Conservation (phyloP, 2,113 vertebrate species). For the Gymnocephalus cernua region DNA sequence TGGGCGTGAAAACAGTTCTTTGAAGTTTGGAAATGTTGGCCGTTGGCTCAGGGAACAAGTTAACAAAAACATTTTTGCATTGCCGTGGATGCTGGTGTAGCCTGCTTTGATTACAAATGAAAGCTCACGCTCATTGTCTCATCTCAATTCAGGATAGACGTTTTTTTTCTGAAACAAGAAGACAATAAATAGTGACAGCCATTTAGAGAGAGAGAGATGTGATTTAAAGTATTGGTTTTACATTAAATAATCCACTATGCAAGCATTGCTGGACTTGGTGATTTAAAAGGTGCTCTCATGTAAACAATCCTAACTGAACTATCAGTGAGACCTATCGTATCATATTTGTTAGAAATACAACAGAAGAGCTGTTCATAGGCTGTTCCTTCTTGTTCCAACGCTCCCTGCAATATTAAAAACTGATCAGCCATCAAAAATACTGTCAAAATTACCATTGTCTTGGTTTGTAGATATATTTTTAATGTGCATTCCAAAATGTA, state of each 20-base stretch:
- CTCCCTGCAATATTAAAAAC: neutral
- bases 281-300: constrained; percentile 2
- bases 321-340: neutral
- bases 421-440: neutral
- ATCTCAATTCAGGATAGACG: constrained; percentile 11
- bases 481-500: neutral
- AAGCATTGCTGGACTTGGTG: neutral
- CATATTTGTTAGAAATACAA: neutral
- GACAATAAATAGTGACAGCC: constrained; percentile 25
- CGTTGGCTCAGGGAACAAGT: constrained; percentile 64
- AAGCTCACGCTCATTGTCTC: constrained; percentile 48
- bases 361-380: neutral
- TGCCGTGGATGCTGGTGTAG: constrained; percentile 27
- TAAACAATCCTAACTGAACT: neutral
- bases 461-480: too few relatives aligned
- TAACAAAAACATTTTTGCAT: constrained; percentile 60
- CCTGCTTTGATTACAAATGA: constrained; percentile 65
- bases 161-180: constrained; percentile 15
- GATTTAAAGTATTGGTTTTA: constrained; percentile 30
- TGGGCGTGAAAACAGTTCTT: constrained; percentile 73
- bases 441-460: neutral
- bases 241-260: neutral
- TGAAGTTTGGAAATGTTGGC: constrained; percentile 73
- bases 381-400: neutral
- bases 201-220: neutral